Percentiles rank a stretch among this genome's conserved stretches.
phyloP scores from a whole-genome alignment of 2,797 vertebrate genomes.

The Microchirus variegatus region DNA sequence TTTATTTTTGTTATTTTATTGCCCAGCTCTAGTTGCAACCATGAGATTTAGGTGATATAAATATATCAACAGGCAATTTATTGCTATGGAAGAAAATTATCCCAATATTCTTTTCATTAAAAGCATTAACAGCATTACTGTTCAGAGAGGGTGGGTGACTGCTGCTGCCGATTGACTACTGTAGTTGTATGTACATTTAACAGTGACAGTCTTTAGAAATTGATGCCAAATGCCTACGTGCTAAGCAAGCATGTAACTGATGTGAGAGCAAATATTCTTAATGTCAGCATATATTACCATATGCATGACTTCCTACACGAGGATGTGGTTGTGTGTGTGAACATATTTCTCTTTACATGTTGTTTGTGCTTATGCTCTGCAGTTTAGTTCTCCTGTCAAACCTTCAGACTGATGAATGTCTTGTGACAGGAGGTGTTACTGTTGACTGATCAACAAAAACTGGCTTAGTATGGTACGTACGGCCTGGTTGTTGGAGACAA shows the following conservation, averaged over 20 bases:
- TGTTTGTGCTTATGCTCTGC: neutral
- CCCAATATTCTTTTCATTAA: no score
- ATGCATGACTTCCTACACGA: neutral
- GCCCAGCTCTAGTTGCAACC: no score
- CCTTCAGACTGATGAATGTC: neutral
- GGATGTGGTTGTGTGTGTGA: conserved; percentile 13
- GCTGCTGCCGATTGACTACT: conserved; percentile 11
- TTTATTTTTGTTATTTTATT: no score
- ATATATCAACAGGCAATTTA: no score
- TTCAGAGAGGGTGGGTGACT: conserved; percentile 7
- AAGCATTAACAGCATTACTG: conserved; percentile 6
- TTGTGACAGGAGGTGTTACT: neutral
- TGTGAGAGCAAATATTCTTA: neutral
- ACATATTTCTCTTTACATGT: neutral
- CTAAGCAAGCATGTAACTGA: neutral
- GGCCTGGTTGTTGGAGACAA: neutral
- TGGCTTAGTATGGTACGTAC: neutral
- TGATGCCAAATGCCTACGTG: neutral
- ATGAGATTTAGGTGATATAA: no score
- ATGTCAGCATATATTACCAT: neutral
- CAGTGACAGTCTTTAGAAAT: neutral
- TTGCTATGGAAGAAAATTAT: no score
- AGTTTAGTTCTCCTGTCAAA: conserved; percentile 4
- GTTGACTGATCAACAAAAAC: neutral
- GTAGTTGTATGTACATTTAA: conserved; percentile 11